Evolutionary conservation across 64 coral and sea anemone species (phyloP), one percentile per base, ranked within the genome.

Genomic region (Pachyseris speciosa): DNA sequence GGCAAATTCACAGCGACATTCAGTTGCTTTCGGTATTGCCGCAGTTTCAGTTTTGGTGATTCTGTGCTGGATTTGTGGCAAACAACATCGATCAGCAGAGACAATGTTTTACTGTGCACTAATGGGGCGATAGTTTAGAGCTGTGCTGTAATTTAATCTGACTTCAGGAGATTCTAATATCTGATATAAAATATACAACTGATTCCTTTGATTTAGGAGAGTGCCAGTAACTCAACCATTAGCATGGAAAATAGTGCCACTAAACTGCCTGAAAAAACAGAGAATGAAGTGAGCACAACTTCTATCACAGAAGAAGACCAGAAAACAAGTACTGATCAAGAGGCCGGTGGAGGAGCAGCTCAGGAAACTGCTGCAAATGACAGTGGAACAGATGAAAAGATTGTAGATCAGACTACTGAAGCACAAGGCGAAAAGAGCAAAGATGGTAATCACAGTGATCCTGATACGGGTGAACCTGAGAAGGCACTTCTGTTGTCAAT

Each of bases 401-500:
- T 11, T 57, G 49, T 16, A 9, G 47, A 55, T 60, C 67, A 71
- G 34, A 22, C 12, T 25, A 39, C 36, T 37, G 33, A 60, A 7
- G 29, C 30, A 12, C 50, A 61, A 34, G 17, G 20, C 39, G 53
- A 37, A 9, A 24, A 38, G 34, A 11, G 31, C 0, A 61, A 60
- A 17, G 77, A 80, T 24, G 77, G 24, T 24, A 80, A 57, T 33
- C 77, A 80, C 33, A 80, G 77, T 38, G 77, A 80, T 80, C 50
- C 77, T 9, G 77, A 80, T 13, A 60, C 77, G 2, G 77, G 77
- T 5, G 77, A 80, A 40, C 20, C 19, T 52, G 51, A 80, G 4
- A 52, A 80, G 33, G 59, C 73, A 31, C 45, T 50, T 17, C 52
- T 51, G 73, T 51, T 16, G 3, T 50, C 73, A 27, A 52, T 50